Evolutionary conservation across 2,797 vertebrate species (phyloP).

Genomic region (Chelidonichthys spinosus): DNA sequence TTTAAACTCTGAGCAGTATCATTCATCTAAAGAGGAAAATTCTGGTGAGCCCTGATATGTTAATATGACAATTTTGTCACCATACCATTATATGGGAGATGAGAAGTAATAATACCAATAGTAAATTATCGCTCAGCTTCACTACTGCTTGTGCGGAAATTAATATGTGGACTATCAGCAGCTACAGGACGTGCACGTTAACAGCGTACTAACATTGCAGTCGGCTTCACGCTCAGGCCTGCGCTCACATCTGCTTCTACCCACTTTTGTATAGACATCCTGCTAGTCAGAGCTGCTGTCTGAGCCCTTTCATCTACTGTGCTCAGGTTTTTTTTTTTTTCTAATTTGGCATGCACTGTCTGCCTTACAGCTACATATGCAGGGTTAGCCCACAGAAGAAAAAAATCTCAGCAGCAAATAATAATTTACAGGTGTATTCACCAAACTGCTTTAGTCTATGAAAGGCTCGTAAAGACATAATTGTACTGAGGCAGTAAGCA

Average conservation of each 20-base stretch:
- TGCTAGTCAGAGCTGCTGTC: neutral
- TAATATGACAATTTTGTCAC: slow-evolving; percentile 25
- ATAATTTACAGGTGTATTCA: slow-evolving; percentile 13
- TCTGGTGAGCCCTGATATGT: neutral
- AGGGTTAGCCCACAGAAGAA: neutral
- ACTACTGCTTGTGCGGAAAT: slow-evolving; percentile 29
- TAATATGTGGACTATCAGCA: slow-evolving; percentile 21
- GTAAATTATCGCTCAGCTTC: slow-evolving; percentile 38
- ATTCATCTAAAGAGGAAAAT: slow-evolving; percentile 20
- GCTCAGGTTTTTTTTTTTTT: neutral
- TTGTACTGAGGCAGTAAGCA: neutral
- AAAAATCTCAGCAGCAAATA: neutral
- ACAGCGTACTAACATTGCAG: slow-evolving; percentile 21
- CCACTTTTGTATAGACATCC: slow-evolving; percentile 2
- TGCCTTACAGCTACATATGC: slow-evolving; percentile 5
- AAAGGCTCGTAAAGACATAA: slow-evolving; percentile 10
- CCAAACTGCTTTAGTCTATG: neutral
- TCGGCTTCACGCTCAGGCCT: slow-evolving; percentile 35
- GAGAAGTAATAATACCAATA: slow-evolving; percentile 41
- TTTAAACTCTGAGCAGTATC: neutral
- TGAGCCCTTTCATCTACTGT: neutral
- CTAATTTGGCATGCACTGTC: neutral
- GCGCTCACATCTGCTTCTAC: slow-evolving; percentile 32
- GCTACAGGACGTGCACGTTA: slow-evolving; percentile 28
- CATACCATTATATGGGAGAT: slow-evolving; percentile 17